Conservation (phyloP, 1,140 invertebrate species). For the Drosophila elegans region DNA sequence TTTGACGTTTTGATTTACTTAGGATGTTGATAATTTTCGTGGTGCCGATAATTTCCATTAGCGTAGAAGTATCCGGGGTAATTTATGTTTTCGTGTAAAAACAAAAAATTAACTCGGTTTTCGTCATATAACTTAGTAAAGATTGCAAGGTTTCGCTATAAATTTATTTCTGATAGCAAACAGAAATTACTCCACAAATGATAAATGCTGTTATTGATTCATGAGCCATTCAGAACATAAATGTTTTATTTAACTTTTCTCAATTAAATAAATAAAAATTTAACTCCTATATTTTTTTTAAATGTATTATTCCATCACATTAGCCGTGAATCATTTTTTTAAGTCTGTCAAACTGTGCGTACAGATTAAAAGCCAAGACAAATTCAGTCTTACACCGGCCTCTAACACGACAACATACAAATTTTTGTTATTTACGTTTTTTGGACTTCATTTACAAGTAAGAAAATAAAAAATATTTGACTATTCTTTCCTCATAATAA, state of each 20-base stretch:
- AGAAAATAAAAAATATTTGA: background rate
- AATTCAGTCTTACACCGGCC: slow-evolving; percentile 24
- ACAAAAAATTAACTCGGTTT: slow-evolving; percentile 17
- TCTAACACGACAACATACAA: slow-evolving; percentile 17
- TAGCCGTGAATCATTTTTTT: slow-evolving; percentile 11
- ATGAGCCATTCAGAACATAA: too few relatives aligned
- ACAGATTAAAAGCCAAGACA: background rate
- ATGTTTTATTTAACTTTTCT: too few relatives aligned
- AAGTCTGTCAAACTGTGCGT: slow-evolving; percentile 2
- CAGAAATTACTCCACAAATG: slow-evolving; percentile 31
- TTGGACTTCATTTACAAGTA: slow-evolving; percentile 6
- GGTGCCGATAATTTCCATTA: slow-evolving; percentile 57
- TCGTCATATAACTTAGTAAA: background rate
- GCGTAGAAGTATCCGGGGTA: slow-evolving; percentile 34
- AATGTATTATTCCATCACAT: slow-evolving; percentile 7
- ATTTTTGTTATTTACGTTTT: slow-evolving; percentile 29
- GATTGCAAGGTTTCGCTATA: background rate
- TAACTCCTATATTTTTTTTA: too few relatives aligned
- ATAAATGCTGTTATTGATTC: too few relatives aligned
- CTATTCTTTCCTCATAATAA: background rate
- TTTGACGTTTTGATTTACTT: slow-evolving; percentile 53
- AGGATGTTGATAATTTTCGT: slow-evolving; percentile 10
- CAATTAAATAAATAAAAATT: too few relatives aligned
- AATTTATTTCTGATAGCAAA: slow-evolving; percentile 42
- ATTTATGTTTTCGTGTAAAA: background rate